Evolutionary conservation across 30 jellyfish, hydroid and myxozoan species (phyloP).

Genomic region (Cassiopea xamachana): DNA sequence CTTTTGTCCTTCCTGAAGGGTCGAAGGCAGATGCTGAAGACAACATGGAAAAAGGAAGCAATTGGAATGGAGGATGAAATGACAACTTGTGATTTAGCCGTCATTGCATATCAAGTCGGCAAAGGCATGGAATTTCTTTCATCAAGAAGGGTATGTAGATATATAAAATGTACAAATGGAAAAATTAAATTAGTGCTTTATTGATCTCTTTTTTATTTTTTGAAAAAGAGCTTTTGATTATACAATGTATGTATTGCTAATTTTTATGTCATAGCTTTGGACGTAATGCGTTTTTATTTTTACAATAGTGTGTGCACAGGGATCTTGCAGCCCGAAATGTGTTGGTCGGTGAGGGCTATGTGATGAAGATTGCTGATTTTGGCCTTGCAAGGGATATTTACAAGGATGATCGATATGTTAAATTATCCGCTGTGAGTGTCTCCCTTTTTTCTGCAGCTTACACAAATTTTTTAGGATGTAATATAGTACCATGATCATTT

Average conservation of each 20-base stretch:
- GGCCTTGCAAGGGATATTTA: constrained; percentile 98
- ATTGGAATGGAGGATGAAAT: constrained; percentile 89
- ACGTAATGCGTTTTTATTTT: neutral
- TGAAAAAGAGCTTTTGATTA: no score
- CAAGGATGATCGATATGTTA: constrained; percentile 94
- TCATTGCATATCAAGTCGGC: constrained; percentile 88
- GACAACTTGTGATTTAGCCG: constrained; percentile 91
- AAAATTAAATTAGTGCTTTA: no score
- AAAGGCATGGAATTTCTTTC: constrained; percentile 96
- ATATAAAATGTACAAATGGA: no score
- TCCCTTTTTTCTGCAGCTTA: no score
- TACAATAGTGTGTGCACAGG: constrained; percentile 95
- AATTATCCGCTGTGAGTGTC: constrained; percentile 86
- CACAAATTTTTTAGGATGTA: no score
- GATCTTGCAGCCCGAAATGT: constrained; percentile 99
- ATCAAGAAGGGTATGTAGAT: constrained; percentile 78
- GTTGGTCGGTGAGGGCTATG: constrained; percentile 90
- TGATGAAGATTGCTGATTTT: constrained; percentile 97
- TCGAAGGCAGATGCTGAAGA: constrained; percentile 81
- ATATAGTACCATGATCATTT: no score
- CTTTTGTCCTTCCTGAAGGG: constrained; percentile 81
- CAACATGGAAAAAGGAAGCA: constrained; percentile 85
- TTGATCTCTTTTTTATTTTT: no score
- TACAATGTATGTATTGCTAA: no score
- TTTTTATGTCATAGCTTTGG: neutral